Evolutionary conservation across 2,888 invertebrate genomes (phyloP).

Genomic region (Branchellion lobata): DNA sequence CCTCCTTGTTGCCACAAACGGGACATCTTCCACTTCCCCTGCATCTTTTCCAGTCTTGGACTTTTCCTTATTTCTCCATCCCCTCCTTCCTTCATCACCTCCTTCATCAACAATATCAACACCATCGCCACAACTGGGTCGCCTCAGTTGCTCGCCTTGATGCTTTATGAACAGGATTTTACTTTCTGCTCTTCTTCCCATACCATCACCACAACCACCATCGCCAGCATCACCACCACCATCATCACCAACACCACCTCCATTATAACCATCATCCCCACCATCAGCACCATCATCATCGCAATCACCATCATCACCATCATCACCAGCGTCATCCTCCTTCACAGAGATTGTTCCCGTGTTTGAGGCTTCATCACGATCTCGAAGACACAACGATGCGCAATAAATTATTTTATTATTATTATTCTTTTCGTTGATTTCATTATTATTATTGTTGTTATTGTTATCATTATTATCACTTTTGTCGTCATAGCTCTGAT

Average conservation of each 20-base stretch:
- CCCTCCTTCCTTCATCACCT: too few relatives aligned
- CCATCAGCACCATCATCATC: not conserved
- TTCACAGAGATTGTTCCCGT: not conserved
- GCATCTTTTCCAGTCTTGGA: too few relatives aligned
- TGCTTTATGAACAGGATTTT: too few relatives aligned
- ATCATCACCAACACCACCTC: not conserved
- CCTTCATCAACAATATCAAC: too few relatives aligned
- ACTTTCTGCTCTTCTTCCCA: too few relatives aligned
- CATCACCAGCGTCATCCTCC: conserved; percentile 40
- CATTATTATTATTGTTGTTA: not conserved
- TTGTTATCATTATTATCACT: not conserved
- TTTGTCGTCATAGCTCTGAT: not conserved
- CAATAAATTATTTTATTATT: not conserved
- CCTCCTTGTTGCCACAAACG: too few relatives aligned
- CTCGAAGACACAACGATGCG: not conserved
- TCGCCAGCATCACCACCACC: not conserved
- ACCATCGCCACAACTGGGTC: too few relatives aligned
- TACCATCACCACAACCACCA: too few relatives aligned
- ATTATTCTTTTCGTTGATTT: not conserved
- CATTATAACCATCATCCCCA: not conserved
- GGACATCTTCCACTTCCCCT: too few relatives aligned
- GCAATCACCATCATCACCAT: conserved; percentile 34
- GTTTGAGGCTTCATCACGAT: not conserved
- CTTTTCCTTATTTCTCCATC: too few relatives aligned
- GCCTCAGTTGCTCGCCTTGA: too few relatives aligned